Conservation (phyloP, 2,113 vertebrate genomes). For the Cololabis saira region DNA sequence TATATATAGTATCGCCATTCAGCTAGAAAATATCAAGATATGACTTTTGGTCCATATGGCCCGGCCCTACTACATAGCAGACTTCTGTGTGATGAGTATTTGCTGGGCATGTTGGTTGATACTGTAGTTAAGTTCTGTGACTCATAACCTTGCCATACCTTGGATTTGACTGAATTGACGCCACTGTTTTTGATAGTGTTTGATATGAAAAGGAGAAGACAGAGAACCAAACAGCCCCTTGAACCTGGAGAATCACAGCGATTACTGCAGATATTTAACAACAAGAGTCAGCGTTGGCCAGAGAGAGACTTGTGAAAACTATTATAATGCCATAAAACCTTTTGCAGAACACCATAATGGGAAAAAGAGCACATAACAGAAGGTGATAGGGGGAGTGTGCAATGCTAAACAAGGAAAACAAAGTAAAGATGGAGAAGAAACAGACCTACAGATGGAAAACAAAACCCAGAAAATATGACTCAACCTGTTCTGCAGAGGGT, state of each 20-base stretch:
- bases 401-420: constrained; percentile 27
- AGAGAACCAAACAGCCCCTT: no score
- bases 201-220: constrained; percentile 1
- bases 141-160: no score
- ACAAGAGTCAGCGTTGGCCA: constrained; percentile 33
- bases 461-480: constrained; percentile 7
- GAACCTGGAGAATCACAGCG: neutral
- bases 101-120: no score
- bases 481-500: constrained; percentile 12
- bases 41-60: no score
- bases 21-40: no score
- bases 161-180: no score
- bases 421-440: constrained; percentile 10
- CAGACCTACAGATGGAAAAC: constrained; percentile 18
- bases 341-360: constrained; percentile 47
- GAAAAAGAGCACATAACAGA: constrained; percentile 27
- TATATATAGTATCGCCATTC: no score
- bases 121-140: no score
- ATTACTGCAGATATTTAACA: constrained; percentile 34
- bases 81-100: no score
- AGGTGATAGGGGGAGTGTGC: neutral
- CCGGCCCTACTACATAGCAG: no score
- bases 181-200: constrained; percentile 17
- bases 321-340: constrained; percentile 48
- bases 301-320: constrained; percentile 23